phyloP scores from a whole-genome alignment of 37 sponge, comb jelly and placozoan species.

The Ianthella basta region DNA sequence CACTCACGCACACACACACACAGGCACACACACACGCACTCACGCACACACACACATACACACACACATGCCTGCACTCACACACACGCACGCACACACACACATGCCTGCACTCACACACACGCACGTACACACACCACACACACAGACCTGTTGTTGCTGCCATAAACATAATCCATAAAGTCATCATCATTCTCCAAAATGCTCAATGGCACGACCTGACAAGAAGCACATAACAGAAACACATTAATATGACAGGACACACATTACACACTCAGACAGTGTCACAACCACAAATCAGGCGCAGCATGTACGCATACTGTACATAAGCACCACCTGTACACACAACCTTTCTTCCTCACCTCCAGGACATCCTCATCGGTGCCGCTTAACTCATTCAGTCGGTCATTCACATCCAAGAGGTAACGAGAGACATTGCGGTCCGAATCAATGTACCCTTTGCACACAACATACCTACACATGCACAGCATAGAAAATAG shows the following conservation, averaged over 20 bases:
- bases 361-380: slow-evolving; percentile 54
- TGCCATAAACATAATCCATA: slow-evolving; percentile 41
- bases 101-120: too few relatives aligned
- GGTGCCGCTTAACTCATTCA: slow-evolving; percentile 35
- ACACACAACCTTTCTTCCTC: not conserved
- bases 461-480: slow-evolving; percentile 89
- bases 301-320: not conserved
- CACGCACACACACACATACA: too few relatives aligned
- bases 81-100: too few relatives aligned
- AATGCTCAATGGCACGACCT: slow-evolving; percentile 69
- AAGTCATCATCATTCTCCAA: slow-evolving; percentile 46
- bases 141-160: slow-evolving; percentile 64
- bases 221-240: not conserved
- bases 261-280: too few relatives aligned
- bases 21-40: too few relatives aligned
- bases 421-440: slow-evolving; percentile 60
- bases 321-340: not conserved
- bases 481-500: not conserved
- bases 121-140: not conserved
- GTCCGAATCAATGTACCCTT: slow-evolving; percentile 27
- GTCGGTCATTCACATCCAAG: slow-evolving; percentile 55
- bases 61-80: too few relatives aligned
- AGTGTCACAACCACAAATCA: too few relatives aligned
- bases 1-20: too few relatives aligned
- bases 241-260: too few relatives aligned